Evolutionary conservation across 1,140 invertebrate genomes (phyloP).

Genomic region (Brachionus rotundiformis): DNA sequence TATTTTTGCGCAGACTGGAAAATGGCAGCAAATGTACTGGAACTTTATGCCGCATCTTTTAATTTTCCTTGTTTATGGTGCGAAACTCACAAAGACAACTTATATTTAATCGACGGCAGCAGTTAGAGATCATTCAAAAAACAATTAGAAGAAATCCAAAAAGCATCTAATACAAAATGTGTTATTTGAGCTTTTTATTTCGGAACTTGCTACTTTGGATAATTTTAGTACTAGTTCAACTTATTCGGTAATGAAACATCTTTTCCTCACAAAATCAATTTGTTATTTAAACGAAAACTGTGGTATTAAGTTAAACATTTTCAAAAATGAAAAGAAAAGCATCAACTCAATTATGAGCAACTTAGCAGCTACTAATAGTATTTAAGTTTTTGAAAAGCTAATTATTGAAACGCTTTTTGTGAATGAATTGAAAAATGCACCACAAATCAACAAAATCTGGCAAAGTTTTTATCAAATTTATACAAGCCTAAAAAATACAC

Average conservation of each 20-base stretch:
- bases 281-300: neutral
- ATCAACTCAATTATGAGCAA: neutral
- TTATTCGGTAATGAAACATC: neutral
- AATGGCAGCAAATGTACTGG: neutral
- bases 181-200: slow-evolving; percentile 28
- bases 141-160: neutral
- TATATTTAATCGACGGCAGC: neutral
- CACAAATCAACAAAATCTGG: neutral
- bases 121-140: neutral
- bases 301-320: neutral
- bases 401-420: neutral
- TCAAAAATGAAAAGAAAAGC: slow-evolving; percentile 20
- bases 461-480: neutral
- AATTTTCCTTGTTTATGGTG: slow-evolving; percentile 16
- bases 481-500: neutral
- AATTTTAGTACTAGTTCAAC: neutral
- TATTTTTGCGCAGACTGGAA: slow-evolving; percentile 25
- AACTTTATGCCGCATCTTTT: neutral
- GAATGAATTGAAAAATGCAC: neutral
- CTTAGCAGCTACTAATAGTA: neutral
- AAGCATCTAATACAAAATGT: neutral
- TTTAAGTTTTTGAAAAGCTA: neutral
- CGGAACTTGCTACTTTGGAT: neutral
- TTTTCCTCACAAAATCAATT: neutral
- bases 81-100: slow-evolving; percentile 5